Evolutionary conservation across 1,140 invertebrate genomes (phyloP).

Genomic region (Drosophila jambulina): DNA sequence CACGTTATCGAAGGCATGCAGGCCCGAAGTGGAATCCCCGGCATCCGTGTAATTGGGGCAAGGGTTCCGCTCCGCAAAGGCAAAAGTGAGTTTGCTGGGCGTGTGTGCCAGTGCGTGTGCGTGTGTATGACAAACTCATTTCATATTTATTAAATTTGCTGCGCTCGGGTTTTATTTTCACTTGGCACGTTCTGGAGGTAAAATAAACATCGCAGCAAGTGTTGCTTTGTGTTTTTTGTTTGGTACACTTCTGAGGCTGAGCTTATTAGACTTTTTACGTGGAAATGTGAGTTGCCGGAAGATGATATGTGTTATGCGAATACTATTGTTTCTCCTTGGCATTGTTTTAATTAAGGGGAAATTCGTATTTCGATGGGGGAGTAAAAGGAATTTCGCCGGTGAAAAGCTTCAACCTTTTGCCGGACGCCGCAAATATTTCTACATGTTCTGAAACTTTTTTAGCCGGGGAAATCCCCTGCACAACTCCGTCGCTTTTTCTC

Average conservation of each 20-base stretch:
- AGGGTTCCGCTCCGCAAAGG: constrained; percentile 44
- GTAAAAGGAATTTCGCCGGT: neutral
- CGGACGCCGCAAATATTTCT: constrained; percentile 12
- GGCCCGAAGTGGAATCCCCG: constrained; percentile 36
- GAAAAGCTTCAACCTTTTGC: neutral
- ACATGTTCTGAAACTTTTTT: constrained; percentile 24
- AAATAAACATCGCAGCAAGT: constrained; percentile 57
- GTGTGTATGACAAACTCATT: constrained; percentile 76
- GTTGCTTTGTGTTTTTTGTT: constrained; percentile 33
- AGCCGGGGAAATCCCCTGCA: neutral
- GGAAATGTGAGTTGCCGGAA: constrained; percentile 9
- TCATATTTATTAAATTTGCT: constrained; percentile 81
- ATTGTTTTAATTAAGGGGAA: constrained; percentile 38
- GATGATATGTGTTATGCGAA: constrained; percentile 20
- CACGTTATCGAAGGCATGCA: constrained; percentile 70
- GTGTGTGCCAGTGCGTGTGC: constrained; percentile 29
- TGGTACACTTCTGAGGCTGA: constrained; percentile 3
- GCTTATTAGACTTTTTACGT: constrained; percentile 12
- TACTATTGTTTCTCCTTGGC: constrained; percentile 11
- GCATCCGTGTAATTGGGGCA: constrained; percentile 68
- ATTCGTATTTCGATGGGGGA: constrained; percentile 5
- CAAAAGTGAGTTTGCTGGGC: constrained; percentile 1
- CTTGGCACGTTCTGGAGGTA: constrained; percentile 72
- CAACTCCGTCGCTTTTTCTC: neutral
- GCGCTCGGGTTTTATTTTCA: constrained; percentile 75